These are phyloP conservation scores for Calyptommatus sinebrachiatus DNA, from an alignment of 2,113 vertebrate species.

Conservation along the genomic window DNA sequence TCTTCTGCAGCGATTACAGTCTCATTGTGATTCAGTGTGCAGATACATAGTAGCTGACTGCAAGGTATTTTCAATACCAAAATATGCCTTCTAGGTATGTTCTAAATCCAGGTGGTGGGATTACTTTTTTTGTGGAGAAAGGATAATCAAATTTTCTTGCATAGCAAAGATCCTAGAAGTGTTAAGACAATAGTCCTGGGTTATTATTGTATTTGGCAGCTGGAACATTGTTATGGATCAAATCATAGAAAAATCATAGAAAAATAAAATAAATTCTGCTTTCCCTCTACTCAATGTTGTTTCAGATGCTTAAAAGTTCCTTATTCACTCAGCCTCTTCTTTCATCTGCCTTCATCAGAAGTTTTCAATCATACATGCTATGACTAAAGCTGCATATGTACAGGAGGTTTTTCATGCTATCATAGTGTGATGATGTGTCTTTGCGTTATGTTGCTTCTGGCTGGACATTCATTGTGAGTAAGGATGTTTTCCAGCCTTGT, in stretches of 20 bases:
- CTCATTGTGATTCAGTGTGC: neutral
- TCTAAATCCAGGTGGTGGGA: neutral
- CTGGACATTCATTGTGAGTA: no score
- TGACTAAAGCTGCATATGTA: no score
- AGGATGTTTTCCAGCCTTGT: no score
- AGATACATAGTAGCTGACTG: neutral
- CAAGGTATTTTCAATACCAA: slow-evolving; percentile 4
- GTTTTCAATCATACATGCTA: no score
- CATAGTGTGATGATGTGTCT: no score
- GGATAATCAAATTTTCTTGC: slow-evolving; percentile 4
- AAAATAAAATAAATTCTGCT: no score
- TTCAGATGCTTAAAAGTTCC: no score
- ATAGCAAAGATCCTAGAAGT: neutral
- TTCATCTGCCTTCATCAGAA: no score
- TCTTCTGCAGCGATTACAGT: slow-evolving; percentile 39
- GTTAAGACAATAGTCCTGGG: neutral
- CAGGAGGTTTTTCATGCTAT: no score
- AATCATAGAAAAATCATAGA: slow-evolving; percentile 8
- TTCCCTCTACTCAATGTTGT: no score
- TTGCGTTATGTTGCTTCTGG: no score
- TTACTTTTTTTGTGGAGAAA: slow-evolving; percentile 7
- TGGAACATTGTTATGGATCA: neutral
- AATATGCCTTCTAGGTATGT: slow-evolving; percentile 3
- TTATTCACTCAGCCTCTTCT: no score
- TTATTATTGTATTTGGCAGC: neutral